Percentiles rank a stretch among this genome's conserved stretches.
Conservation (phyloP, 2,113 vertebrate species). For the Myanophis thanlyinensis region DNA sequence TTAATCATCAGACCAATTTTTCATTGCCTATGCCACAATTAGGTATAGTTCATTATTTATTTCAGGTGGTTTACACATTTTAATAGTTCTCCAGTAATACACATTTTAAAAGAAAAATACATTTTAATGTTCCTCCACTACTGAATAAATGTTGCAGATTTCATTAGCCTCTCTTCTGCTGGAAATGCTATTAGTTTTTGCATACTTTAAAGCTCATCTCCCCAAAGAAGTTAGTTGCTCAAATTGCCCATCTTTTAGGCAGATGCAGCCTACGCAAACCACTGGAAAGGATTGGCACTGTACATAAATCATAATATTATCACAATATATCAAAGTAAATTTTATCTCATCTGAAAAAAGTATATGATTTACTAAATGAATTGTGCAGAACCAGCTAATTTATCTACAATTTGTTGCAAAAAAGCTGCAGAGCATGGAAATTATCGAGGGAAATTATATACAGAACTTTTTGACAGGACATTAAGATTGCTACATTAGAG, state of each 20-base stretch:
- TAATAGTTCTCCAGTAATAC: not conserved
- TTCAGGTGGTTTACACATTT: not conserved
- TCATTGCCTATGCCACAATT: not conserved
- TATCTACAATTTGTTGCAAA: not conserved
- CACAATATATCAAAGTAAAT: not conserved
- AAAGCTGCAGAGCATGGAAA: not conserved
- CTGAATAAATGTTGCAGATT: not conserved
- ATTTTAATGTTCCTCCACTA: not conserved
- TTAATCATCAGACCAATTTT: not conserved
- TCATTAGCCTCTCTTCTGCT: not conserved
- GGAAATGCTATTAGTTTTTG: not conserved
- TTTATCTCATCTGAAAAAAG: not conserved
- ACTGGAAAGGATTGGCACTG: not conserved
- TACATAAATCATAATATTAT: not conserved
- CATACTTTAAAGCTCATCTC: not conserved
- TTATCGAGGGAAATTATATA: not conserved
- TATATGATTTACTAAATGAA: not conserved
- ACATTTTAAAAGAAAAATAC: too few species aligned
- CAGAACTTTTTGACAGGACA: not conserved
- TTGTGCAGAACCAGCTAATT: not conserved
- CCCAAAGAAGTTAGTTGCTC: not conserved
- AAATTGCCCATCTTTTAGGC: not conserved
- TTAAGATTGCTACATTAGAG: not conserved
- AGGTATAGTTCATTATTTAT: not conserved
- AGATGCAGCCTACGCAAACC: not conserved